phyloP scores from a whole-genome alignment of 2,888 invertebrate genomes.

The Griposia aprilina region DNA sequence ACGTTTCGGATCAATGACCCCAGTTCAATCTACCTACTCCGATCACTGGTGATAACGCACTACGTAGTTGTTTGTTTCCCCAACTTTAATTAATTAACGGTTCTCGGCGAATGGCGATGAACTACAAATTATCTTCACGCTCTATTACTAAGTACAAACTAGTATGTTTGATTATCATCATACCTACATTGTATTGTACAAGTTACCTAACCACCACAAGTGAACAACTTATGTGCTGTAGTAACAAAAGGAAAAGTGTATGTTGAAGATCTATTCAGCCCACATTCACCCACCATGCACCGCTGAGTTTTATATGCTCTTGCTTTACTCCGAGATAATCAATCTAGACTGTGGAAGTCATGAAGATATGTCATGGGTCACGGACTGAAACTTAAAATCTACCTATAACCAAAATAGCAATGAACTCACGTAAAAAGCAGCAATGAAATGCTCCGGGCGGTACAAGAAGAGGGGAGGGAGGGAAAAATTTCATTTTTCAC shows the following conservation, averaged over 20 bases:
- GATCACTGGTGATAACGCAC: conserved; percentile 3
- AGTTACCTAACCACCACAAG: conserved; percentile 23
- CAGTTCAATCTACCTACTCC: too few relatives aligned
- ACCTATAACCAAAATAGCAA: conserved; percentile 15
- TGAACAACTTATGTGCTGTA: conserved; percentile 13
- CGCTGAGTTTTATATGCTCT: not conserved
- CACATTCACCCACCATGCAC: conserved; percentile 15
- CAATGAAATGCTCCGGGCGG: conserved; percentile 28
- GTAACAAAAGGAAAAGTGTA: conserved; percentile 40
- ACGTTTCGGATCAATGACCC: too few relatives aligned
- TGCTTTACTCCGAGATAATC: not conserved
- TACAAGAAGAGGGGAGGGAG: conserved; percentile 25
- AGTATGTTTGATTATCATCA: conserved; percentile 34
- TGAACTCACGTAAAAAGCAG: conserved; percentile 39
- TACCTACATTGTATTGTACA: conserved; percentile 31
- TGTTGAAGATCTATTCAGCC: not conserved
- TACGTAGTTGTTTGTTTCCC: not conserved
- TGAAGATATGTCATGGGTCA: not conserved
- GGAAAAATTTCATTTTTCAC: conserved; percentile 68
- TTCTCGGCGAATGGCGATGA: conserved; percentile 24
- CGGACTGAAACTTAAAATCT: conserved; percentile 4
- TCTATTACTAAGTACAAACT: conserved; percentile 42
- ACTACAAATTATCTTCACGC: conserved; percentile 44
- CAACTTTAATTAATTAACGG: conserved; percentile 31
- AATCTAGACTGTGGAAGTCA: not conserved